Evolutionary conservation across 2,888 invertebrate species (phyloP), one percentile per base, ranked within the genome.

Genomic region (Hirtodrosophila alboralis): DNA sequence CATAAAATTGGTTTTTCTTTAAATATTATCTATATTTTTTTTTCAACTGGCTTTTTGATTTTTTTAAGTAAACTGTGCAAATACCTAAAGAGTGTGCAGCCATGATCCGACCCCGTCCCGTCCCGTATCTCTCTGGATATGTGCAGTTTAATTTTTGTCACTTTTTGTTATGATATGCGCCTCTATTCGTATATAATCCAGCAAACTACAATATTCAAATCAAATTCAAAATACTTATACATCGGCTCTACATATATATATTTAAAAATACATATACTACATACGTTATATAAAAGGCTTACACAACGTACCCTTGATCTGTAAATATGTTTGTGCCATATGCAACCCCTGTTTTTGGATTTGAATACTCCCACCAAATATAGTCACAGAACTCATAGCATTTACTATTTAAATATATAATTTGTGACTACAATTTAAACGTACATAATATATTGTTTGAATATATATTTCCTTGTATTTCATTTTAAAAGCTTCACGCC

Each of bases 281-380:
- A 51, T 47, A 34, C n/a, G 12, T 68, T 73, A 4, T 64, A 70
- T 76, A 65, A 78, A 84, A 76, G 84, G 78, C 86, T 80, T 75
- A 61, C 61, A 64, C 54, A 74, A 61, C 44, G 34, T 66, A 59
- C 59, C 65, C 72, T 84, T 74, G 61, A 81, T 75, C 67, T 88
- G 88, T 88, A 88, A 88, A 88, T 88, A 88, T 89, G 88, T 88
- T 89, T 88, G 89, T 86, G 89, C 85, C 75, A 88, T 61, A 87
- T 88, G 89, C 88, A 89, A 87, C 81, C 86, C 80, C 45, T 43
- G 65, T 84, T 80, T 45, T 51, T 73, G 43, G 60, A 58, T 48
- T 63, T 43, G 21, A 47, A 18, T 63, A 62, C 36, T 48, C 53
- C 31, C 44, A 53, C 54, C 10, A 59, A 54, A 27, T 34, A 68